Percentiles rank a stretch among this genome's conserved stretches.
phyloP scores from a whole-genome alignment of 2,888 invertebrate genomes.

The Mythimna albipuncta region DNA sequence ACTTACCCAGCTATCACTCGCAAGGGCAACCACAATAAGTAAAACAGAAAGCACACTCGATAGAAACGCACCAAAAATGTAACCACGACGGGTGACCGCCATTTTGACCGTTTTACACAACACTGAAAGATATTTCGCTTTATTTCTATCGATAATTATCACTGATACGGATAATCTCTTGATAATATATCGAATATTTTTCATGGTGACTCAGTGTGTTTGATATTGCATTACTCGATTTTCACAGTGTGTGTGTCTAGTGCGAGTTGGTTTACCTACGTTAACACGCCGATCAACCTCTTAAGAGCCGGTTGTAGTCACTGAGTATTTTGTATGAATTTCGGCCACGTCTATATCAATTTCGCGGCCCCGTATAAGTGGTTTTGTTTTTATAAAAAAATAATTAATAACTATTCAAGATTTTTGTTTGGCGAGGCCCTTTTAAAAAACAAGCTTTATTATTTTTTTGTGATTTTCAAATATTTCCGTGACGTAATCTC shows the following conservation, averaged over 20 bases:
- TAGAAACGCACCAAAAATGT: constrained; percentile 84
- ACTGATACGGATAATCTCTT: constrained; percentile 64
- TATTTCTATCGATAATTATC: constrained; percentile 58
- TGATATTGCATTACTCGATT: constrained; percentile 48
- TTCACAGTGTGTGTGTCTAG: not conserved
- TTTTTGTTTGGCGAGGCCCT: no score
- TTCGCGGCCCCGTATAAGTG: no score
- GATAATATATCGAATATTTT: constrained; percentile 52
- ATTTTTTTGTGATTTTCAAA: no score
- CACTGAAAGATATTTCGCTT: constrained; percentile 46
- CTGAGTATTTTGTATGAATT: no score
- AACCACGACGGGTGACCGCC: constrained; percentile 85
- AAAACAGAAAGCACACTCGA: constrained; percentile 81
- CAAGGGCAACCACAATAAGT: constrained; percentile 78
- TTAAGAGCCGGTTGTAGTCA: no score
- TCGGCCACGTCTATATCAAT: no score
- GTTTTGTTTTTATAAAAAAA: no score
- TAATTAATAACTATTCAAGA: no score
- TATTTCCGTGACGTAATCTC: no score
- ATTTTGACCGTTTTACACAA: constrained; percentile 69
- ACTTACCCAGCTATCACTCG: constrained; percentile 88
- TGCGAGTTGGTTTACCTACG: no score
- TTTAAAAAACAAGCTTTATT: no score
- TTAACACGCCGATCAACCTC: no score
- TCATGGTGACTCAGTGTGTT: constrained; percentile 47